Evolutionary conservation across 2,797 vertebrate species (phyloP).

Genomic region (Odontamblyopus rebecca): DNA sequence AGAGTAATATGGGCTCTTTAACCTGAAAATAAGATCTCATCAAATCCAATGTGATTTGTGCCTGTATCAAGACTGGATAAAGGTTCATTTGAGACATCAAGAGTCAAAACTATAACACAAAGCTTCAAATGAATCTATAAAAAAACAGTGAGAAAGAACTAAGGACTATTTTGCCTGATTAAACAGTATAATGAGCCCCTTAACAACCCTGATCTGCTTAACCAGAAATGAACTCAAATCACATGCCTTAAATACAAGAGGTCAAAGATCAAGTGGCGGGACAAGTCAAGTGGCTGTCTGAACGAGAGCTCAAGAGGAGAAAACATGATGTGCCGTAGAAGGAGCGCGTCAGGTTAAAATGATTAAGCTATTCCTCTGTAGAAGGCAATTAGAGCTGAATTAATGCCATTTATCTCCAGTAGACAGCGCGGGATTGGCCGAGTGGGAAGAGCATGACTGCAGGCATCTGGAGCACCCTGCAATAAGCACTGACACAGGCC

Average conservation of each 20-base stretch:
- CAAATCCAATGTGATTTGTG: too few species aligned
- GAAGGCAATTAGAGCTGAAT: constrained; percentile 67
- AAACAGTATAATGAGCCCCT: not conserved
- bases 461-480: constrained; percentile 25
- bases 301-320: constrained; percentile 22
- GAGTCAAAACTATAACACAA: not conserved
- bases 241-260: constrained; percentile 12
- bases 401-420: constrained; percentile 65
- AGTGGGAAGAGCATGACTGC: constrained; percentile 33
- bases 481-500: constrained; percentile 32
- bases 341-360: constrained; percentile 49
- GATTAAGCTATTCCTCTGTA: constrained; percentile 55
- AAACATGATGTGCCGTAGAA: constrained; percentile 20
- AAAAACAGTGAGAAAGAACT: not conserved
- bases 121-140: not conserved
- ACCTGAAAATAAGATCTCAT: too few species aligned
- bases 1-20: too few species aligned
- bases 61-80: too few species aligned
- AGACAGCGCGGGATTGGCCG: constrained; percentile 48
- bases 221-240: constrained; percentile 16
- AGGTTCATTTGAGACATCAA: too few species aligned
- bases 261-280: constrained; percentile 17
- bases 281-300: constrained; percentile 11
- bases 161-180: not conserved
- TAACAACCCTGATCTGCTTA: not conserved